Base-by-base conservation (phyloP, 1,140 invertebrate genomes). In the Maniola jurtina region DNA sequence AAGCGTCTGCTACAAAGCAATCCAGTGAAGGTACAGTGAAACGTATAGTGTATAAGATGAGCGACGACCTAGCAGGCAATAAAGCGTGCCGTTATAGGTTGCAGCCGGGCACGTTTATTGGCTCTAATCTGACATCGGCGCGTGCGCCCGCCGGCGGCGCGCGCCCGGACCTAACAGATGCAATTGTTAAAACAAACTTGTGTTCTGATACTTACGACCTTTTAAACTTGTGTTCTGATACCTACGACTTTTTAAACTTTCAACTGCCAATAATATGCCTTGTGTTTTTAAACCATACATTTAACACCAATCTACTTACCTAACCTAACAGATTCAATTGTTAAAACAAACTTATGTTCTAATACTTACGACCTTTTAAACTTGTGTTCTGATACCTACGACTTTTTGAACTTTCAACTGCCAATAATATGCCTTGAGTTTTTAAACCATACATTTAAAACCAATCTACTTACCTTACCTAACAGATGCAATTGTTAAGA, bases 51-150 rank as follows among this genome's bases (percentile, higher is more conserved):
- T 56, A 62, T 56, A 63, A 47, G 66, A 68, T 64, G 66, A 70
- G 63, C 60, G 38, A 60, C 67, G 70, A 71, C 70, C 61, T 71
- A 71, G 61, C 61, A 68, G 65, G 70, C 62, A 72, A 76, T 68
- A 68, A 74, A 72, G 63, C 75, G 69, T 63, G 68, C 75, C 75
- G 75, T 76, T 76, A 76, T 77, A 74, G 72, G 70, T 70, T 70
- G 72, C 72, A 70, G 66, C 66, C 64, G 63, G 66, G 34, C 68
- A 71, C 73, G 70, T 77, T 72, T 72, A 70, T 72, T 74, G 75
- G 68, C 55, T 59, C 72, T 76, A 77, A 77, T 77, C 75, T 77
- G 68, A 61, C 70, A 77, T 75, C 75, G 72, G 72, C 75, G 75
- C 75, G 75, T 77, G 75, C 75, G 71, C 68, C 70, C 75, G 72